Conservation (phyloP, 2,888 invertebrate genomes). For the Stenotaenia linearis region DNA sequence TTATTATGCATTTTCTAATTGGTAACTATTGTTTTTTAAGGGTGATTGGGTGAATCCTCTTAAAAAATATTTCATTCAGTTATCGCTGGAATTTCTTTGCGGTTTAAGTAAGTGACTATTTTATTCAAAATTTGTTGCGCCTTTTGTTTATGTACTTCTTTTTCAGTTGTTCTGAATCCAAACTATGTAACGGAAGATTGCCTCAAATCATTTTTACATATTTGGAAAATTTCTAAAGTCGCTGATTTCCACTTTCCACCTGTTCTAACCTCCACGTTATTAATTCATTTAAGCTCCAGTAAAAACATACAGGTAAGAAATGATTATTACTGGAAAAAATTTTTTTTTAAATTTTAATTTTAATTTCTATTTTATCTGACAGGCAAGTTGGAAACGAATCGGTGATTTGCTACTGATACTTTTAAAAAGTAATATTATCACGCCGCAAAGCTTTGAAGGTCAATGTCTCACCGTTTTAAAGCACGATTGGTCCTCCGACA, state of each 20-base stretch:
- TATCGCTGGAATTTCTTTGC: background rate
- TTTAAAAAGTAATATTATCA: background rate
- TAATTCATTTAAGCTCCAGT: background rate
- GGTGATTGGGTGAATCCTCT: background rate
- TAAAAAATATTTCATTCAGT: background rate
- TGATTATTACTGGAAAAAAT: background rate
- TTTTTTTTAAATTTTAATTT: background rate
- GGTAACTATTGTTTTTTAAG: background rate
- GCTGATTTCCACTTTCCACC: background rate
- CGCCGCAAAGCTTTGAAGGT: background rate
- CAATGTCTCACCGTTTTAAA: background rate
- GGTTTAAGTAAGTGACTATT: background rate
- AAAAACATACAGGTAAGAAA: background rate
- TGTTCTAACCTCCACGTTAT: background rate
- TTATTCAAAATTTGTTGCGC: background rate
- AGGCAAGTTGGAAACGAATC: background rate
- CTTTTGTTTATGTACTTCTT: background rate
- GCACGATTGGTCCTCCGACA: background rate
- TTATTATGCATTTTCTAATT: background rate
- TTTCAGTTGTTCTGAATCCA: background rate
- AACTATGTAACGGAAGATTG: background rate
- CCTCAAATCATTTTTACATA: background rate
- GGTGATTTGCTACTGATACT: background rate
- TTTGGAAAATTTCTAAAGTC: background rate
- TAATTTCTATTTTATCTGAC: background rate